Conservation (phyloP, 1,140 invertebrate species). For the Calephelis virginiensis region DNA sequence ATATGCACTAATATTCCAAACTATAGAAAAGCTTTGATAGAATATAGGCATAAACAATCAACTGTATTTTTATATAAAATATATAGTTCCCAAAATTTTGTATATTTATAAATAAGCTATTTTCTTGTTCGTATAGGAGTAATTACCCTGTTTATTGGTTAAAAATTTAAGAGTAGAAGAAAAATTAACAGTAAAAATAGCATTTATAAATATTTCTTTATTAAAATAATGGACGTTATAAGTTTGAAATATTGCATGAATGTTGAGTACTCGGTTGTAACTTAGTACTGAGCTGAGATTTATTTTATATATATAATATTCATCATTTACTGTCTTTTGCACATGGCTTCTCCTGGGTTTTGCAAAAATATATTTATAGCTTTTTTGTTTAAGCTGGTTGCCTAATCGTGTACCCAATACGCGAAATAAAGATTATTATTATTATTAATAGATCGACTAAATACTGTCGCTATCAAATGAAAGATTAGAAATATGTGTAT, state of each 20-base stretch:
- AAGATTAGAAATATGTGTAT: no score
- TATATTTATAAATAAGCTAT: slow-evolving; percentile 11
- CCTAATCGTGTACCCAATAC: no score
- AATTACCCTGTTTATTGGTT: slow-evolving; percentile 5
- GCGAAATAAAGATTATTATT: no score
- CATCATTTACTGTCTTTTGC: no score
- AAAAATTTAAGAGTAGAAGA: background rate
- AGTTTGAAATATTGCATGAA: background rate
- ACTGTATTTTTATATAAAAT: slow-evolving; percentile 13
- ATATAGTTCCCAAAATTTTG: slow-evolving; percentile 1
- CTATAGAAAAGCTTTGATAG: background rate
- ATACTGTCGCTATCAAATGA: no score
- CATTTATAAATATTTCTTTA: background rate
- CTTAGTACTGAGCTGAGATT: no score
- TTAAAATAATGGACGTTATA: slow-evolving; percentile 3
- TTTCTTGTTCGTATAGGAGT: slow-evolving; percentile 7
- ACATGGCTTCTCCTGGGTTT: no score
- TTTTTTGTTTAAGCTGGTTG: background rate
- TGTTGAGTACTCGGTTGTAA: background rate
- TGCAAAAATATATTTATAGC: background rate
- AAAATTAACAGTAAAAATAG: background rate
- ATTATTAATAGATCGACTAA: no score
- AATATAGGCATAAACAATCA: background rate
- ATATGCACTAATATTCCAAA: background rate
- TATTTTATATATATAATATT: background rate